A percentile compares a stretch with the other conserved stretches of the same genome.
These are phyloP conservation scores for Acanthaster planci DNA, from an alignment of 35 echinoderm and acorn worm genomes.

Conservation along the genomic window DNA sequence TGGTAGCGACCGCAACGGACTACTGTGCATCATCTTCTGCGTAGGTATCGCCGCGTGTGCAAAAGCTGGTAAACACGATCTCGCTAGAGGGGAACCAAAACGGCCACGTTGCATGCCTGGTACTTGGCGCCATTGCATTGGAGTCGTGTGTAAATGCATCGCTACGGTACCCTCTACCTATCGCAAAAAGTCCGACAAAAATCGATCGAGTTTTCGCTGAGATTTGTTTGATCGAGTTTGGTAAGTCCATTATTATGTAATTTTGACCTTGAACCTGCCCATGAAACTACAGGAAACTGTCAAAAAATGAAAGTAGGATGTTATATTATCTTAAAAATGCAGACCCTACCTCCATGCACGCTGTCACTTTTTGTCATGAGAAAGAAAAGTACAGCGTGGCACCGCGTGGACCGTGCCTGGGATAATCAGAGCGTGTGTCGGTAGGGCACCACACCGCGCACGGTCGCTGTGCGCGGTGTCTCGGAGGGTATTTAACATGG, in stretches of 20 bases:
- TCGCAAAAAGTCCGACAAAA: background rate
- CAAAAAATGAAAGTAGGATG: background rate
- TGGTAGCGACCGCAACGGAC: background rate
- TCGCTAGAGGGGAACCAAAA: background rate
- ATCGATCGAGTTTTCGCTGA: background rate
- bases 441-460: background rate
- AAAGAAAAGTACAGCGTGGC: background rate
- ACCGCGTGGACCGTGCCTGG: background rate
- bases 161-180: background rate
- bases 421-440: background rate
- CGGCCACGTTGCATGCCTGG: background rate
- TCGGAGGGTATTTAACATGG: background rate
- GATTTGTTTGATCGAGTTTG: background rate
- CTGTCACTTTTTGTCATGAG: background rate
- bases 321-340: background rate
- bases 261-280: background rate
- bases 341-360: background rate
- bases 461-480: background rate
- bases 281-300: background rate
- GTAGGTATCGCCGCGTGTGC: background rate
- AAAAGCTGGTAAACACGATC: conserved; percentile 10
- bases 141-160: background rate
- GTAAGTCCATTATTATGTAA: background rate
- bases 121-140: background rate
- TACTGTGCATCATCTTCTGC: background rate